phyloP scores from a whole-genome alignment of 2,888 invertebrate species.

The Nebria brevicollis region DNA sequence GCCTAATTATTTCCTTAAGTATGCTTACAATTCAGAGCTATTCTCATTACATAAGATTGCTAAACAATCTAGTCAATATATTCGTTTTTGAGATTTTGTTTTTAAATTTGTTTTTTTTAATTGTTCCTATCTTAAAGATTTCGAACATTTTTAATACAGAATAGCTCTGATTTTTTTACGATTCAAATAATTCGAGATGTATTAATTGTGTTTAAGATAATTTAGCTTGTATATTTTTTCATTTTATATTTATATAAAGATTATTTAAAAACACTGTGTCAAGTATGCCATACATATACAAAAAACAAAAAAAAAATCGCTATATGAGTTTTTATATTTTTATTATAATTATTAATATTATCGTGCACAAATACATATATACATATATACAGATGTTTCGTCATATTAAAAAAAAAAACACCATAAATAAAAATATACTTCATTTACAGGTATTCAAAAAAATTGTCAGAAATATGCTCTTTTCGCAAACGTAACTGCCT shows the following conservation, averaged over 20 bases:
- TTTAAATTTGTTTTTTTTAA: not conserved
- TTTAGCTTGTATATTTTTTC: conserved; percentile 36
- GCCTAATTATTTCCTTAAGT: not conserved
- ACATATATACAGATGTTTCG: conserved; percentile 43
- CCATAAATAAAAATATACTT: conserved; percentile 22
- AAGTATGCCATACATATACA: conserved; percentile 31
- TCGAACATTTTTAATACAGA: conserved; percentile 7
- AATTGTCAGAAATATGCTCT: conserved; percentile 42
- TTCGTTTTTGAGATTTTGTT: not conserved
- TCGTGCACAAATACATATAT: conserved; percentile 45
- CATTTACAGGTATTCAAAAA: conserved; percentile 19
- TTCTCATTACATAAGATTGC: not conserved
- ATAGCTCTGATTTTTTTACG: conserved; percentile 33
- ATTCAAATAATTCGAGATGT: not conserved
- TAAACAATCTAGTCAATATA: conserved; percentile 1
- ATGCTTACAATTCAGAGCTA: not conserved
- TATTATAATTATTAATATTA: conserved; percentile 22
- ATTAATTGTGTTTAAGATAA: conserved; percentile 35
- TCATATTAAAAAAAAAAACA: conserved; percentile 24
- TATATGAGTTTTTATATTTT: conserved; percentile 28
- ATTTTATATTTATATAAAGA: conserved; percentile 37
- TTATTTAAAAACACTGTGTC: conserved; percentile 34
- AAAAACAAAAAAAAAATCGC: conserved; percentile 5
- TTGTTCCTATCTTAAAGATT: not conserved
- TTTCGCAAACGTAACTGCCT: conserved; percentile 24